Conservation (phyloP, 2,797 vertebrate species). For the Anas georgica region DNA sequence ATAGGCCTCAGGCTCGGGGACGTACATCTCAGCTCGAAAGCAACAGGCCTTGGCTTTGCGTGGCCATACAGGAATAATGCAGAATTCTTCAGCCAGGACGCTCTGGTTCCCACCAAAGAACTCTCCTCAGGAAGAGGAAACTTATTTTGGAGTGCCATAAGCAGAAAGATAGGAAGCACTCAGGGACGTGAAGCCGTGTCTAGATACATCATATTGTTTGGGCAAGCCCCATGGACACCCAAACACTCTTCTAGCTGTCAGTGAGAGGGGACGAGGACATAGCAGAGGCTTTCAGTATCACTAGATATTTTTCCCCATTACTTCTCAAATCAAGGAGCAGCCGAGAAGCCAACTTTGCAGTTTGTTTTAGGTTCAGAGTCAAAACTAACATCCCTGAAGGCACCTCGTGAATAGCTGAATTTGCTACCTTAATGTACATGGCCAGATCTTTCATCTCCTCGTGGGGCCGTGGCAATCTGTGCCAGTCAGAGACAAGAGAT, state of each 20-base stretch:
- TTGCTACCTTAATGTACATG: not conserved
- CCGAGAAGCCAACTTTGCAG: not conserved
- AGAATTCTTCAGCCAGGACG: not conserved
- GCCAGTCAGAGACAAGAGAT: not conserved
- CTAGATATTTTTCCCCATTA: not conserved
- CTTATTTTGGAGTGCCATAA: not conserved
- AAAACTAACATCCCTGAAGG: not conserved
- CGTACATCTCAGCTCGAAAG: not conserved
- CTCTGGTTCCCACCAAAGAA: not conserved
- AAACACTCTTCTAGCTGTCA: not conserved
- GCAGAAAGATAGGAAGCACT: not conserved
- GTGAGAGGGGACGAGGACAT: not conserved
- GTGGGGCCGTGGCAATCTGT: rapidly evolving
- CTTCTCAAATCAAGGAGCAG: not conserved
- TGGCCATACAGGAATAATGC: rapidly evolving
- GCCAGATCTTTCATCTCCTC: not conserved
- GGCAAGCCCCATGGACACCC: not conserved
- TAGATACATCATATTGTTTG: not conserved
- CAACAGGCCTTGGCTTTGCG: rapidly evolving
- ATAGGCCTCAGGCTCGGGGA: not conserved
- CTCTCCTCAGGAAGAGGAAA: not conserved
- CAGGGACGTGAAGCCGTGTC: no score
- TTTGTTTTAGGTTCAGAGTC: not conserved
- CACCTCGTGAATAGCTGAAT: not conserved
- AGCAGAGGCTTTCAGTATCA: not conserved